These are phyloP conservation scores for Sphinx pinastri DNA, from an alignment of 2,888 invertebrate genomes.

Conservation along the genomic window DNA sequence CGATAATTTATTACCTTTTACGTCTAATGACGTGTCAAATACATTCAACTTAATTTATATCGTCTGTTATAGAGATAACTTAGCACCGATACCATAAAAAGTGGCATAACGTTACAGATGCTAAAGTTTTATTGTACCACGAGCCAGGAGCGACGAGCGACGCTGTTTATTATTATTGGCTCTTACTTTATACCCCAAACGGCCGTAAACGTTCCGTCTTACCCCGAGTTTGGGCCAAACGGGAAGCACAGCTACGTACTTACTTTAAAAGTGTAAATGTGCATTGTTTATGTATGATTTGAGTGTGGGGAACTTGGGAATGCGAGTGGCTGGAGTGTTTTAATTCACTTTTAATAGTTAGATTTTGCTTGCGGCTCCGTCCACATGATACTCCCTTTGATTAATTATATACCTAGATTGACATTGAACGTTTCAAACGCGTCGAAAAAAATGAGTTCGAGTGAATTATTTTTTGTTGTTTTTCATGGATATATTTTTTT, in stretches of 20 bases:
- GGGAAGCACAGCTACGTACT: background rate
- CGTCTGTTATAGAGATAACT: background rate
- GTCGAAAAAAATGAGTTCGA: no score
- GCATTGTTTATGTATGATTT: no score
- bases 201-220: conserved; percentile 8
- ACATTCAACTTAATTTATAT: conserved; percentile 8
- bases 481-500: no score
- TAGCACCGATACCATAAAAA: conserved; percentile 14
- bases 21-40: background rate
- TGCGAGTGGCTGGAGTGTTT: background rate
- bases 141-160: background rate
- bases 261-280: conserved; percentile 7
- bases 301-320: background rate
- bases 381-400: no score
- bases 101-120: conserved; percentile 50
- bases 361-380: no score
- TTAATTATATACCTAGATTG: no score
- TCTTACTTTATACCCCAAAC: conserved; percentile 24
- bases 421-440: no score
- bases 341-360: no score
- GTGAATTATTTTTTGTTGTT: no score
- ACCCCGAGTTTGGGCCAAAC: conserved; percentile 14
- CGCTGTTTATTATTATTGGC: conserved; percentile 24
- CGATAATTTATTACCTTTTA: background rate
- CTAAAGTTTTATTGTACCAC: conserved; percentile 58